Evolutionary conservation across 2,797 vertebrate species (phyloP).

Genomic region (Vespertilio murinus): DNA sequence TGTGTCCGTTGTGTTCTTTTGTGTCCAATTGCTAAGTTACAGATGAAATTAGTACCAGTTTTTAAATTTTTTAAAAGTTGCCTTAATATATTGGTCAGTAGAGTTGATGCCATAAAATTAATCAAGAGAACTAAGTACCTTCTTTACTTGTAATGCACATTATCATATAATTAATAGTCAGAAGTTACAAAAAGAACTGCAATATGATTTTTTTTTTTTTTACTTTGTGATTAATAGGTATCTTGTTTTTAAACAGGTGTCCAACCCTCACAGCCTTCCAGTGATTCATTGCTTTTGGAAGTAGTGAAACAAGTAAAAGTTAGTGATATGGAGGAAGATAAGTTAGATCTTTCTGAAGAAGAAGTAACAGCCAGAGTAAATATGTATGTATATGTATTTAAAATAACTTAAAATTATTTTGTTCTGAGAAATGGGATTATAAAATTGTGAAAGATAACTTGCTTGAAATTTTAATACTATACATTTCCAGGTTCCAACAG

Average conservation of each 20-base stretch:
- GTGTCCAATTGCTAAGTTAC: background rate
- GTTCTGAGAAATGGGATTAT: background rate
- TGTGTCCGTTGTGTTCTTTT: background rate
- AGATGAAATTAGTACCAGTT: background rate
- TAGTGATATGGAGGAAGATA: constrained; percentile 94
- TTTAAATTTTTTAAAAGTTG: constrained; percentile 27
- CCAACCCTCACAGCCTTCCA: constrained; percentile 88
- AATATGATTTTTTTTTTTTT: background rate
- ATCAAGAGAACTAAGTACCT: background rate
- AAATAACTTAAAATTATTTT: constrained; percentile 58
- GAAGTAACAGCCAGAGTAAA: constrained; percentile 85
- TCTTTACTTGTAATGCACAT: background rate
- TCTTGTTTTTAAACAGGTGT: constrained; percentile 85
- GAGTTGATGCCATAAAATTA: background rate
- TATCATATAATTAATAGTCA: background rate
- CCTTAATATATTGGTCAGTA: background rate
- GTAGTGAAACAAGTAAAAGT: constrained; percentile 98
- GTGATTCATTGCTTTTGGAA: constrained; percentile 94
- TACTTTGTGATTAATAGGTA: constrained; percentile 35
- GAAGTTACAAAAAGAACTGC: background rate
- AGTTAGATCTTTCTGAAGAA: constrained; percentile 94
- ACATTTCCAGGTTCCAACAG: background rate
- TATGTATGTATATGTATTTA: constrained; percentile 79
- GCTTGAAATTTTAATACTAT: constrained; percentile 25
- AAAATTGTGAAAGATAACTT: constrained; percentile 46